These are phyloP conservation scores for Apteryx owenii DNA, from an alignment of 2,113 vertebrate species.

Conservation along the genomic window DNA sequence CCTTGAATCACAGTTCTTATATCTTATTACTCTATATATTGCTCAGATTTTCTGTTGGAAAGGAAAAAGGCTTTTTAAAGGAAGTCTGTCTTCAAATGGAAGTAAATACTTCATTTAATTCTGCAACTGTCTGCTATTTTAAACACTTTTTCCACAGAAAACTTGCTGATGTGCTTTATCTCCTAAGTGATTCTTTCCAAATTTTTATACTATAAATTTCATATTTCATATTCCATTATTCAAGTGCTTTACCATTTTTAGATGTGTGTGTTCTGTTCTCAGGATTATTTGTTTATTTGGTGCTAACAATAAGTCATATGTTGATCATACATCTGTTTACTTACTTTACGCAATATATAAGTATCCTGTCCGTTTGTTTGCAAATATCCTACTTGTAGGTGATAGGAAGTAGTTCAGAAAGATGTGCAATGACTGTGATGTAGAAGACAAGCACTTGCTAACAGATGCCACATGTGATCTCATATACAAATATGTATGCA, in stretches of 20 bases:
- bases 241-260: neutral
- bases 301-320: neutral
- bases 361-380: neutral
- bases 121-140: neutral
- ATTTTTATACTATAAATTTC: neutral
- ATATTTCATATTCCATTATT: neutral
- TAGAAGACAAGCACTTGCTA: neutral
- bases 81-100: neutral
- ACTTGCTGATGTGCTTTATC: neutral
- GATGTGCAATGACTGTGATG: neutral
- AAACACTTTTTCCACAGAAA: neutral
- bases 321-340: neutral
- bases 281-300: neutral
- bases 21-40: neutral
- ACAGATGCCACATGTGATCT: neutral
- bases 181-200: neutral
- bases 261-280: neutral
- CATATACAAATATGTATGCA: neutral
- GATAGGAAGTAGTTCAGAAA: neutral
- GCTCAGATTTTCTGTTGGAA: neutral
- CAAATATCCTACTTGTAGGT: neutral
- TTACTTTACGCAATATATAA: neutral
- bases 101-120: neutral
- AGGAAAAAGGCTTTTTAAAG: neutral
- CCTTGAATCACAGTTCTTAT: neutral